Evolutionary conservation across 2,888 invertebrate genomes (phyloP).

Genomic region (Galeopsomyia nigrocyanea): DNA sequence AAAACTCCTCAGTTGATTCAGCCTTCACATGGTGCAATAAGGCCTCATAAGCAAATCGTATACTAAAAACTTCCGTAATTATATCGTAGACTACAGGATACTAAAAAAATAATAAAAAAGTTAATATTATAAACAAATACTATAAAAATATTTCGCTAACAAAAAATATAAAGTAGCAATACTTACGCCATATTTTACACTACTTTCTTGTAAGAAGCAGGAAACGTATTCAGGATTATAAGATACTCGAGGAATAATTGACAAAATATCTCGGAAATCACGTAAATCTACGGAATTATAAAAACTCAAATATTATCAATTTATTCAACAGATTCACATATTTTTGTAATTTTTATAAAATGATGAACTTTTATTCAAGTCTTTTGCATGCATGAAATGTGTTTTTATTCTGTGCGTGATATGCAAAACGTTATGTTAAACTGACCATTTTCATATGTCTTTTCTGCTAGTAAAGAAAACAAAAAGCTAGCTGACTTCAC

Average conservation of each 20-base stretch:
- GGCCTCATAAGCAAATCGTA: conserved; percentile 22
- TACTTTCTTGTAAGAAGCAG: conserved; percentile 20
- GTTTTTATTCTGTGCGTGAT: too few relatives aligned
- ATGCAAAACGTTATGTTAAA: too few relatives aligned
- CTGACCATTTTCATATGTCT: conserved; percentile 15
- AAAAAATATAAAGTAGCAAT: too few relatives aligned
- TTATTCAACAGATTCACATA: too few relatives aligned
- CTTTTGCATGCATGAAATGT: too few relatives aligned
- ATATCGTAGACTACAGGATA: conserved; percentile 9
- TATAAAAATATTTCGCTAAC: neutral
- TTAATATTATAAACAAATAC: neutral
- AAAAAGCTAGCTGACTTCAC: conserved; percentile 20
- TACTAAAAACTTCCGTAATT: conserved; percentile 25
- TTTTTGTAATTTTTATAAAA: neutral
- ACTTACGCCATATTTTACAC: conserved; percentile 18
- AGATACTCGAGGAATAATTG: conserved; percentile 7
- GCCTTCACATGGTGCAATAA: neutral
- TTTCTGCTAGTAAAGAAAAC: conserved; percentile 21
- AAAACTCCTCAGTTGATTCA: conserved; percentile 1
- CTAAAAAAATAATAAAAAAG: conserved; percentile 12
- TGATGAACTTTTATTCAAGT: neutral
- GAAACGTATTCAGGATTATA: conserved; percentile 6
- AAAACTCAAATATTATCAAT: neutral
- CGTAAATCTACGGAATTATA: conserved; percentile 4
- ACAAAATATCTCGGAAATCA: neutral